A percentile compares a stretch with the other conserved stretches of the same genome.
Evolutionary conservation across 2,797 vertebrate species (phyloP).

Genomic region (Scolopax rusticola): DNA sequence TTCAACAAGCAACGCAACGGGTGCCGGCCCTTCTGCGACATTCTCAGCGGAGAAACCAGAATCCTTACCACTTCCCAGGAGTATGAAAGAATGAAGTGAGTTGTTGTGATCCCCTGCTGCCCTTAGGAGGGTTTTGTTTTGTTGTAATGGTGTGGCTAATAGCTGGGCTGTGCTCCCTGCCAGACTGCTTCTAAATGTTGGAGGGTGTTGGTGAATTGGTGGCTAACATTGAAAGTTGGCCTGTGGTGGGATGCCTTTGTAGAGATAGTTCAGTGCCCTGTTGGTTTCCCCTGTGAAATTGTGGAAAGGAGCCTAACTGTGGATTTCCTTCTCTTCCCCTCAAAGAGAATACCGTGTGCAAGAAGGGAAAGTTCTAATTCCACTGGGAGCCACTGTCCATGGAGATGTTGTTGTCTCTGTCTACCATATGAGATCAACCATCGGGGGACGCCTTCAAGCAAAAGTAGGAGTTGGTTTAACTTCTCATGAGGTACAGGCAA

Average conservation of each 20-base stretch:
- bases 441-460: slow-evolving; percentile 95
- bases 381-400: slow-evolving; percentile 92
- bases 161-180: not conserved
- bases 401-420: slow-evolving; percentile 94
- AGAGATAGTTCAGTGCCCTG: not conserved
- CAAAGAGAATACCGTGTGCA: slow-evolving; percentile 93
- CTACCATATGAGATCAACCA: slow-evolving; percentile 96
- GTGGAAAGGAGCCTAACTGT: not conserved
- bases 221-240: not conserved
- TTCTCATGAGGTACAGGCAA: not conserved
- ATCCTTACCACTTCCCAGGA: slow-evolving; percentile 96
- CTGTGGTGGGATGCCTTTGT: not conserved
- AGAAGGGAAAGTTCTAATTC: slow-evolving; percentile 94
- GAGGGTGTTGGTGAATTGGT: not conserved
- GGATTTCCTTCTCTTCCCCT: slow-evolving; percentile 17
- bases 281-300: not conserved
- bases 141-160: not conserved
- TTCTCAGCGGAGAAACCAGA: slow-evolving; percentile 95
- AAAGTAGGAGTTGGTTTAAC: slow-evolving; percentile 83
- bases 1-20: slow-evolving; percentile 99
- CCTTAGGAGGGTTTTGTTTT: not conserved
- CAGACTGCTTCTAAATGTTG: not conserved
- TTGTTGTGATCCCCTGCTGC: not conserved
- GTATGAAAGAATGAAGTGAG: slow-evolving; percentile 97
- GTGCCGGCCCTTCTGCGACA: slow-evolving; percentile 96